Evolutionary conservation across 1,140 invertebrate species (phyloP).

Genomic region (Saccostrea echinata): DNA sequence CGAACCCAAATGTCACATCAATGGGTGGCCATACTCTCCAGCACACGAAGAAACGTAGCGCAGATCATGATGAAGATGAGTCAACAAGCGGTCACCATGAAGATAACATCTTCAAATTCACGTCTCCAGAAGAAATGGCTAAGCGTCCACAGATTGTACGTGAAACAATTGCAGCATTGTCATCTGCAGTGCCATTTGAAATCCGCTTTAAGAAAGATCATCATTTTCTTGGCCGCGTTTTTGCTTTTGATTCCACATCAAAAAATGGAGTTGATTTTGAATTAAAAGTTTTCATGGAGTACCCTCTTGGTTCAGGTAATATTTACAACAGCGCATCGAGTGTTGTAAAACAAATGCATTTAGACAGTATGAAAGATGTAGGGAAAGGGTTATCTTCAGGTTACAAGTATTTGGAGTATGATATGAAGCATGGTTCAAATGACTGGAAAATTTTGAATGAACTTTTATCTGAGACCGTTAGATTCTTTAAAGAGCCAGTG

Average conservation of each 20-base stretch:
- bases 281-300: slow-evolving; percentile 78
- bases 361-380: slow-evolving; percentile 75
- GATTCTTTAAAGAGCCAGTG: slow-evolving; percentile 76
- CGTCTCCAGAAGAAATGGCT: slow-evolving; percentile 62
- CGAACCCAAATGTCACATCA: slow-evolving; percentile 21
- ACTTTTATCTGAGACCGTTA: slow-evolving; percentile 75
- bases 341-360: slow-evolving; percentile 78
- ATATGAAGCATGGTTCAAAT: slow-evolving; percentile 76
- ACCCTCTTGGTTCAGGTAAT: slow-evolving; percentile 78
- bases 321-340: slow-evolving; percentile 77
- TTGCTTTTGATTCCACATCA: slow-evolving; percentile 89
- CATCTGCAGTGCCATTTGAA: slow-evolving; percentile 78
- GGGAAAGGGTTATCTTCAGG: slow-evolving; percentile 77
- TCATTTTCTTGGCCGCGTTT: slow-evolving; percentile 89
- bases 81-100: slow-evolving; percentile 64
- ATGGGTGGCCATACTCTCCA: slow-evolving; percentile 48
- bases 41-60: slow-evolving; percentile 50
- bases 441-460: slow-evolving; percentile 78
- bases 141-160: slow-evolving; percentile 79
- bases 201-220: slow-evolving; percentile 85
- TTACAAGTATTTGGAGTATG: slow-evolving; percentile 78
- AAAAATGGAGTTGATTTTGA: slow-evolving; percentile 76
- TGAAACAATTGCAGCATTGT: slow-evolving; percentile 92
- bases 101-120: slow-evolving; percentile 61
- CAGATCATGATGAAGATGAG: slow-evolving; percentile 67